Evolutionary conservation across 1,140 invertebrate genomes (phyloP).

Genomic region (Brachionus rotundiformis): DNA sequence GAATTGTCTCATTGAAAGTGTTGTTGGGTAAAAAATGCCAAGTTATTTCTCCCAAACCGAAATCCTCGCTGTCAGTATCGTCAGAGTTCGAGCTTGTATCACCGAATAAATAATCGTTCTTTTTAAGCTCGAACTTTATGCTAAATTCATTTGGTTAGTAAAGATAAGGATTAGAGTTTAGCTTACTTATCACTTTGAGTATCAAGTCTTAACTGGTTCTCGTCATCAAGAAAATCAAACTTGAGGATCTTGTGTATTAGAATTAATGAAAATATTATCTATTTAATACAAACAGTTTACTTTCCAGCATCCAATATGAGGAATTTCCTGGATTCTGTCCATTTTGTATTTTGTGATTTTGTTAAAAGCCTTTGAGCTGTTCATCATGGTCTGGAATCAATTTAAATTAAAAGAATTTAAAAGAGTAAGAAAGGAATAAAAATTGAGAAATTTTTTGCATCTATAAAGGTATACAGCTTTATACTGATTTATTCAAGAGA

Average conservation of each 20-base stretch:
- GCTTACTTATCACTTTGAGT: background rate
- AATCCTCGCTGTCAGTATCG: background rate
- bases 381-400: background rate
- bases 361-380: background rate
- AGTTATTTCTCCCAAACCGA: background rate
- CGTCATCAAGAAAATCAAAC: background rate
- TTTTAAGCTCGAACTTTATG: background rate
- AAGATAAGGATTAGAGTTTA: background rate
- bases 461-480: background rate
- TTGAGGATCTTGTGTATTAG: background rate
- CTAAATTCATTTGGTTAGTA: background rate
- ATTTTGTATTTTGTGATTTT: constrained; percentile 12
- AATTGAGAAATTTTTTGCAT: background rate
- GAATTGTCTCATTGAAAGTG: background rate
- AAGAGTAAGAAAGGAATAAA: background rate
- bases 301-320: constrained; percentile 13
- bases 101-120: background rate
- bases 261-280: background rate
- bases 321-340: background rate
- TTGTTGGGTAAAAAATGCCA: background rate
- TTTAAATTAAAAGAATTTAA: background rate
- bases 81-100: background rate
- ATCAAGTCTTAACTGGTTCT: background rate
- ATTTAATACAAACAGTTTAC: background rate
- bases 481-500: background rate